Conservation (phyloP, 1,140 invertebrate genomes). For the Augochlora pura region DNA sequence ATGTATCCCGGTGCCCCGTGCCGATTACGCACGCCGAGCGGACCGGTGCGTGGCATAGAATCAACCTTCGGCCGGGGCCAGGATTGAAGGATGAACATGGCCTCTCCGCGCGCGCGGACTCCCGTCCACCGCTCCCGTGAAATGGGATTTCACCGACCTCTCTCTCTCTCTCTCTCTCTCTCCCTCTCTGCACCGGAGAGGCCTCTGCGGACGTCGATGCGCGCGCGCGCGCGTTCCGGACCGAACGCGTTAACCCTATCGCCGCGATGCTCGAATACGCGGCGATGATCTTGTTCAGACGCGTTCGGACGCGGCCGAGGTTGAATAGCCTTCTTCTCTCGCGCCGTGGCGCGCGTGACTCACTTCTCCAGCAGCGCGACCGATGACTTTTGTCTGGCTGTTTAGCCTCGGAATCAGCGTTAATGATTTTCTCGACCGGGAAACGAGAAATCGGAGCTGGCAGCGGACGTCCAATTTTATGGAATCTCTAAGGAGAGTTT, state of each 20-base stretch:
- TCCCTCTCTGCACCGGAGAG: no score
- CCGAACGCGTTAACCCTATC: neutral
- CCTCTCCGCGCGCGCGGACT: no score
- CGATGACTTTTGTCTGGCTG: no score
- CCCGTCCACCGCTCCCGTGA: neutral
- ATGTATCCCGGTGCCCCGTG: neutral
- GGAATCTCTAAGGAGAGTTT: no score
- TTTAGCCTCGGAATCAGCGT: no score
- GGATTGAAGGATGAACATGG: constrained; percentile 11
- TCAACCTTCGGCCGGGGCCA: constrained; percentile 28
- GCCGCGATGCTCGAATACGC: neutral
- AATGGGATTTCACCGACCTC: neutral
- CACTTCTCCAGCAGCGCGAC: no score
- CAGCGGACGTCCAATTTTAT: no score
- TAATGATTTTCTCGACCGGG: no score
- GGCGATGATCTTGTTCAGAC: neutral
- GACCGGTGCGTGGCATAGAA: constrained; percentile 2
- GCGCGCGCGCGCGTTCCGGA: no score
- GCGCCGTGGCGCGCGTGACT: neutral
- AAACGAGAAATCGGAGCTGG: no score
- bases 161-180: no score
- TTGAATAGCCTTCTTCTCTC: constrained; percentile 1
- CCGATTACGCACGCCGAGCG: constrained; percentile 46
- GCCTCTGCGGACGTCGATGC: no score
- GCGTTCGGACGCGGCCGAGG: neutral